Percentiles rank a stretch among this genome's conserved stretches.
Conservation (phyloP, 1,140 invertebrate species). For the Hycleus phaleratus region DNA sequence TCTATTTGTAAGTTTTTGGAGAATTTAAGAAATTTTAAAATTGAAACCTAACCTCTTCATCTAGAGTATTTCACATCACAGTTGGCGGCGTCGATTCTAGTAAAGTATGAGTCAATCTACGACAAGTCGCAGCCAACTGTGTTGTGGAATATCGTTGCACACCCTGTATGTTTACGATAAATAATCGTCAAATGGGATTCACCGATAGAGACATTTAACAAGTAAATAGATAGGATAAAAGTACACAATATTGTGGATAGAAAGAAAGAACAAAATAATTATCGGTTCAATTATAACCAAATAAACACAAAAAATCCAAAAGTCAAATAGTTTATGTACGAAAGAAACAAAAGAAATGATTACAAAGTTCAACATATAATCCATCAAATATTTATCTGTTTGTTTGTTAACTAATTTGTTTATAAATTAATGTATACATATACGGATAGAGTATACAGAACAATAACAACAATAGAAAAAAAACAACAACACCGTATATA, state of each 20-base stretch:
- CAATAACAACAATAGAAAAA: too few species aligned
- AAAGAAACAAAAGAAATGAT: slow-evolving; percentile 11
- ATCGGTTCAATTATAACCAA: slow-evolving; percentile 13
- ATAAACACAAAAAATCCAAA: slow-evolving; percentile 8
- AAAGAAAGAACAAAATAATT: slow-evolving; percentile 10
- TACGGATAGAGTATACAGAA: too few species aligned
- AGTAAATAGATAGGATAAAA: neutral
- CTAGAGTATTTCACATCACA: too few species aligned
- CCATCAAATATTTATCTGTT: slow-evolving; percentile 2
- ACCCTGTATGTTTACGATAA: too few species aligned
- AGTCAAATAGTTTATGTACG: slow-evolving; percentile 3
- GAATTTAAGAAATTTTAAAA: too few species aligned
- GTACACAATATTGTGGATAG: neutral
- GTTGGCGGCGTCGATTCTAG: too few species aligned
- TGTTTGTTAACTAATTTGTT: slow-evolving; percentile 25
- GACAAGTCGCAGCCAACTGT: too few species aligned
- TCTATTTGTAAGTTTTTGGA: too few species aligned
- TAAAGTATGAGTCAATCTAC: too few species aligned
- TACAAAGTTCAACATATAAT: slow-evolving; percentile 15
- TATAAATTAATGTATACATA: slow-evolving; percentile 23
- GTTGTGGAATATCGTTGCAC: too few species aligned
- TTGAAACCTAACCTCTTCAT: too few species aligned
- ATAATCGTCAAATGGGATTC: neutral
- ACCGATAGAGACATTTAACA: too few species aligned
- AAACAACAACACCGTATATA: neutral